Conservation (phyloP, 2,888 invertebrate species). For the Harmothoe impar region DNA sequence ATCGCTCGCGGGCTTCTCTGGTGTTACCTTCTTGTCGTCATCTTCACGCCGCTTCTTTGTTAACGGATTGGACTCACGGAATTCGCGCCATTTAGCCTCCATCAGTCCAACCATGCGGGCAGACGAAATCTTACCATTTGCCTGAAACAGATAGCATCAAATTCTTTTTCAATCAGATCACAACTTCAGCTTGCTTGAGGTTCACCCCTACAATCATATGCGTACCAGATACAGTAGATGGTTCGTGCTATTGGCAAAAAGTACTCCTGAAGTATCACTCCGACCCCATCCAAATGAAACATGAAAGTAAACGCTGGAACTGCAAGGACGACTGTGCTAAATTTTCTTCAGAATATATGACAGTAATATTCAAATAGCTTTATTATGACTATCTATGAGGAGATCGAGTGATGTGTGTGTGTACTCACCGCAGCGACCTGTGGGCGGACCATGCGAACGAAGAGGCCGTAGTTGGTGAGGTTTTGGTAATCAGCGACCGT, state of each 20-base stretch:
- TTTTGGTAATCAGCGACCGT: constrained; percentile 72
- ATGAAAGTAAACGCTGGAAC: too few species aligned
- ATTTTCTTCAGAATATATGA: too few species aligned
- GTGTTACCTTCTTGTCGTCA: background rate
- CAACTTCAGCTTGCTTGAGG: too few species aligned
- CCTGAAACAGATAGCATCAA: constrained; percentile 52
- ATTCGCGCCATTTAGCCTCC: constrained; percentile 72
- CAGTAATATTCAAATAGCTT: too few species aligned
- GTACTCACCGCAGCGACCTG: constrained; percentile 69
- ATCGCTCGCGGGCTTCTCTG: background rate
- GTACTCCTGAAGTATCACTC: too few species aligned
- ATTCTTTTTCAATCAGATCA: too few species aligned
- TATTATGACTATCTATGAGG: too few species aligned
- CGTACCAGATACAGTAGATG: too few species aligned
- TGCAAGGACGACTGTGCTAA: too few species aligned
- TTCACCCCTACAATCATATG: too few species aligned
- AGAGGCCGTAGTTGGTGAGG: constrained; percentile 70
- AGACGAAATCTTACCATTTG: constrained; percentile 65
- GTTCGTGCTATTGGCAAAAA: too few species aligned
- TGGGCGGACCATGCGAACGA: constrained; percentile 70
- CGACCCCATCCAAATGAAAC: too few species aligned
- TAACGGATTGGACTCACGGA: constrained; percentile 68
- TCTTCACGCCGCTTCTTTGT: constrained; percentile 37
- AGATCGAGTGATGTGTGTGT: background rate
- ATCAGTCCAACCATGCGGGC: constrained; percentile 67